Evolutionary conservation across 92 coral and sea anemone genomes (phyloP), one percentile per base, ranked within the genome.

Genomic region (Pocillopora grandis): DNA sequence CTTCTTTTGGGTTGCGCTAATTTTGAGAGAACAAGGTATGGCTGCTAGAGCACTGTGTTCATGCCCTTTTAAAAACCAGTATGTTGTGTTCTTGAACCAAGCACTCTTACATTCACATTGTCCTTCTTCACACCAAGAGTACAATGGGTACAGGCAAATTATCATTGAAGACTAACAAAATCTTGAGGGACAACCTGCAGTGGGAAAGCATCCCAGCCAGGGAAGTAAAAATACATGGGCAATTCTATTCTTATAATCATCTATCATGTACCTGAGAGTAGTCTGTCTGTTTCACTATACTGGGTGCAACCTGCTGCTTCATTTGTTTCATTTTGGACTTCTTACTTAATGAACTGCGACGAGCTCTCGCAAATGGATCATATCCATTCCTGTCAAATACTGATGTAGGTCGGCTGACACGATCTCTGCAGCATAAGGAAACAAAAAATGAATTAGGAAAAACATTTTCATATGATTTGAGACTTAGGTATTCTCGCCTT

Each of bases 361-460:
- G 95, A 57, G 87, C 85, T 83, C 98, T 88, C 12, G 94, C 95
- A 92, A 96, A 91, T 62, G 98, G 93, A 84, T 96, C 99, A 79
- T 92, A 89, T 33, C 97, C 97, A 76, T 89, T 92, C 55, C 98
- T 91, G 84, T 96, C 99, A 86, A 96, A 96, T 72, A 96, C 95
- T 21, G 99, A 96, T 42, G 95, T 93, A 48, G 99, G 99, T n/a
- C 98, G 92, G 66, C 94, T 94, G 76, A 96, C 94, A 82, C 84
- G 92, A 78, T 95, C 98, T 85, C 99, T 96, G 72, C 56, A 49
- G 35, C 52, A 2, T 17, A 64, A 71, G 15, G 12, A 81, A 71
- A 35, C 55, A 70, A 70, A 49, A 35, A 42, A 42, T 42, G 3
- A 3, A 36, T 6, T 8, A 66, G 1, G 70, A 66, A 27, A 80